These are phyloP conservation scores for Meloidogyne floridensis DNA, from an alignment of 1,140 invertebrate genomes.

Conservation along the genomic window DNA sequence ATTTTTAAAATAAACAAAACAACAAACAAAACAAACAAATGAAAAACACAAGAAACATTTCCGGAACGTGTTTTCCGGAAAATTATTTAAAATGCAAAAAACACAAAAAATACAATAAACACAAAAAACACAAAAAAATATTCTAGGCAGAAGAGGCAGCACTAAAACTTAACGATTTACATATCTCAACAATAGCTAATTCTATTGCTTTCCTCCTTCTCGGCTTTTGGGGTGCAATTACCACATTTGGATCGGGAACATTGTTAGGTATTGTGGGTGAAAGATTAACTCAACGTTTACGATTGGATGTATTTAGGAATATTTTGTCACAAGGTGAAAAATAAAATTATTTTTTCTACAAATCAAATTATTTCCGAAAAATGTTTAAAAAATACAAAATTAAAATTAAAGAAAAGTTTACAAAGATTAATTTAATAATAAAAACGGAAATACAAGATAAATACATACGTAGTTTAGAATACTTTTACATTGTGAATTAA, in stretches of 20 bases:
- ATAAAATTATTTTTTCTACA: too few relatives aligned
- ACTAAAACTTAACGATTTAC: slow-evolving; percentile 7
- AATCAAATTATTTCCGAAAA: too few relatives aligned
- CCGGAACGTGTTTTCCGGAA: background rate
- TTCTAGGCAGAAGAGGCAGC: background rate
- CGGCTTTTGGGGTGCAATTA: slow-evolving; percentile 40
- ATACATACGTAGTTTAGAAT: too few relatives aligned
- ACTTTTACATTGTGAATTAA: too few relatives aligned
- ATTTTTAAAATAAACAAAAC: too few relatives aligned
- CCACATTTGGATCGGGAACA: slow-evolving; percentile 52
- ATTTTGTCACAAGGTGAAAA: slow-evolving; percentile 11
- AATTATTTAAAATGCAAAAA: background rate
- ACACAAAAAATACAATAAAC: too few relatives aligned
- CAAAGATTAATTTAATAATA: too few relatives aligned
- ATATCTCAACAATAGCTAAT: slow-evolving; percentile 21
- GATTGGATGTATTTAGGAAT: slow-evolving; percentile 34
- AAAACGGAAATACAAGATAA: too few relatives aligned
- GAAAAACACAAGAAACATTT: too few relatives aligned
- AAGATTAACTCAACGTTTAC: slow-evolving; percentile 40
- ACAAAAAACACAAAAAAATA: background rate
- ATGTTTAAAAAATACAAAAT: too few relatives aligned
- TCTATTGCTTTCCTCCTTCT: slow-evolving; percentile 42
- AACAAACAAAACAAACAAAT: too few relatives aligned
- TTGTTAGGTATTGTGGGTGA: slow-evolving; percentile 56
- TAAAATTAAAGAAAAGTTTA: too few relatives aligned